Conservation (phyloP, 2,797 vertebrate genomes). For the Gallinago stenura region DNA sequence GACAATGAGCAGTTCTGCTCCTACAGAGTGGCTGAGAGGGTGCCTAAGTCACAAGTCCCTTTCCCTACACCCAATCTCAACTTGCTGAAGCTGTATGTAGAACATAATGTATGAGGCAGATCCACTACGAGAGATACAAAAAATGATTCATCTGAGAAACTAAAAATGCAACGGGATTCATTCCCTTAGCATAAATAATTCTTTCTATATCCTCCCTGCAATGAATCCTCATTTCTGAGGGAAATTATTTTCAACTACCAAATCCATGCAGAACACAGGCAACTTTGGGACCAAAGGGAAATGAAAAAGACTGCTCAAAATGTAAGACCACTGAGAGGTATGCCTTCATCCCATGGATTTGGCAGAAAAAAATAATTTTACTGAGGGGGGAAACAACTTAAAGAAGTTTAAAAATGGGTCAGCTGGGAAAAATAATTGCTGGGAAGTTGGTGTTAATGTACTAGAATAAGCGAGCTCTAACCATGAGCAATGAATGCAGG, state of each 20-base stretch:
- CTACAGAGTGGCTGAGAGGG: background rate
- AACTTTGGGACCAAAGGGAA: slow-evolving; percentile 58
- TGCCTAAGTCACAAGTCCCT: background rate
- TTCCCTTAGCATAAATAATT: slow-evolving; percentile 73
- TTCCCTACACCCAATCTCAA: background rate
- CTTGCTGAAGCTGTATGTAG: background rate
- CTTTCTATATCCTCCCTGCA: slow-evolving; percentile 64
- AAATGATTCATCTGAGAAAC: slow-evolving; percentile 55
- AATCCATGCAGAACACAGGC: slow-evolving; percentile 23
- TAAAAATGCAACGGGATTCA: slow-evolving; percentile 62
- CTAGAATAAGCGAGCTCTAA: background rate
- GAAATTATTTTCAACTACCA: slow-evolving; percentile 44
- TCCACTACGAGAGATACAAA: slow-evolving; percentile 6
- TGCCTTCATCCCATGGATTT: slow-evolving; percentile 1
- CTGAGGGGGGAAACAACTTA: background rate
- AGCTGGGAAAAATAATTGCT: slow-evolving; percentile 32
- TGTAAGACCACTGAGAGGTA: slow-evolving; percentile 37
- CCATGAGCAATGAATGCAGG: background rate
- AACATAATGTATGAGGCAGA: slow-evolving; percentile 37
- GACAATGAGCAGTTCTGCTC: background rate
- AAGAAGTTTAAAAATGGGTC: slow-evolving; percentile 57
- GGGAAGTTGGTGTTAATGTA: background rate
- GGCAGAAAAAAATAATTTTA: slow-evolving; percentile 5
- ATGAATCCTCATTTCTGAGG: slow-evolving; percentile 47
- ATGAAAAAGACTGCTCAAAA: slow-evolving; percentile 14